Percentiles rank a stretch among this genome's conserved stretches.
phyloP scores from a whole-genome alignment of 1,140 invertebrate species.

The Procambarus virginalis region DNA sequence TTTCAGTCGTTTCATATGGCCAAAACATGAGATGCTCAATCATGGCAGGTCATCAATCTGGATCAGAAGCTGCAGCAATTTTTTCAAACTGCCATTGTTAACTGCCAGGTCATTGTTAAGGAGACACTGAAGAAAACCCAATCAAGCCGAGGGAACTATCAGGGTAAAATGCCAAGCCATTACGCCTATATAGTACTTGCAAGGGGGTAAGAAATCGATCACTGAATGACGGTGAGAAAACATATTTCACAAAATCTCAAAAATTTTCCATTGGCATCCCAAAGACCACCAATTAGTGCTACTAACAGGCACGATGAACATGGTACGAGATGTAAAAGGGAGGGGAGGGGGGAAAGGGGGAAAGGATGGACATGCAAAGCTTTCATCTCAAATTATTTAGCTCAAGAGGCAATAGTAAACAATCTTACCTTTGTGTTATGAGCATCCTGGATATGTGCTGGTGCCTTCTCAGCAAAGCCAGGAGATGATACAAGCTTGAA shows the following conservation, averaged over 20 bases:
- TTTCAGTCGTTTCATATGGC: too few relatives aligned
- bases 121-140: too few relatives aligned
- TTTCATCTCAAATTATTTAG: not conserved
- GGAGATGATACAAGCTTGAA: constrained; percentile 8
- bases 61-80: too few relatives aligned
- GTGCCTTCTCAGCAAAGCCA: constrained; percentile 14
- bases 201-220: too few relatives aligned
- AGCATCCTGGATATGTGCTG: constrained; percentile 25
- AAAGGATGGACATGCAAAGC: not conserved
- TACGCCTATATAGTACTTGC: too few relatives aligned
- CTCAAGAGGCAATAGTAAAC: too few relatives aligned
- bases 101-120: too few relatives aligned
- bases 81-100: too few relatives aligned
- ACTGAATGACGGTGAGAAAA: not conserved
- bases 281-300: not conserved
- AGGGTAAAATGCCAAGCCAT: too few relatives aligned
- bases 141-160: too few relatives aligned
- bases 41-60: too few relatives aligned
- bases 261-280: not conserved
- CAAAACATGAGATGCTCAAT: too few relatives aligned
- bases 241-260: not conserved
- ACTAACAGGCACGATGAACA: not conserved
- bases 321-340: not conserved
- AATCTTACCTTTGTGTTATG: constrained; percentile 22
- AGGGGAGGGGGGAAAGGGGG: not conserved